These are phyloP conservation scores for Catharus bicknelli DNA, from an alignment of 2,113 vertebrate genomes.

Conservation along the genomic window DNA sequence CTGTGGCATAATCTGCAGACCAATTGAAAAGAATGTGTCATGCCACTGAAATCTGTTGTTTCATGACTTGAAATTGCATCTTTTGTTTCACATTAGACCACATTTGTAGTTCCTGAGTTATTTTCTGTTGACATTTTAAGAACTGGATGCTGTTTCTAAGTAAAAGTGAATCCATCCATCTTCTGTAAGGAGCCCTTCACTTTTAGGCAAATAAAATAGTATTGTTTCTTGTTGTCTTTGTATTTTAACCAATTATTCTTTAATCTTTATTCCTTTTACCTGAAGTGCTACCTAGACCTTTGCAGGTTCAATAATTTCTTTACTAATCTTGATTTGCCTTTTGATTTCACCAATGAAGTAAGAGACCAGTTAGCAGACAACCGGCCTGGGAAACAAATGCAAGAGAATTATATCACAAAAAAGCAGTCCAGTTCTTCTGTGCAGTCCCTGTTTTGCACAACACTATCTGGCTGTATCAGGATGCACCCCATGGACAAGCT, in stretches of 20 bases:
- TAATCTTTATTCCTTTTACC: neutral
- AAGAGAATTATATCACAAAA: neutral
- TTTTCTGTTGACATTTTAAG: constrained; percentile 36
- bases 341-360: neutral
- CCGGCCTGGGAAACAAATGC: neutral
- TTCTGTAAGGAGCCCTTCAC: neutral
- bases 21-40: constrained; percentile 9
- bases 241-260: neutral
- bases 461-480: neutral
- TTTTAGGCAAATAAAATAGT: neutral
- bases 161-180: neutral
- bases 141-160: neutral
- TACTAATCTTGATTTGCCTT: neutral
- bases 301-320: neutral
- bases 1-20: constrained; percentile 13
- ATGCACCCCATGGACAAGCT: neutral
- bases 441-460: neutral
- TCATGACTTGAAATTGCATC: constrained; percentile 1
- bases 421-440: neutral
- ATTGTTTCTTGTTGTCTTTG: neutral
- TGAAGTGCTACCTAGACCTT: neutral
- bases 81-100: constrained; percentile 10
- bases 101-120: constrained; percentile 2
- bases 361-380: neutral
- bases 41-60: constrained; percentile 13